Conservation (phyloP, 1,140 invertebrate genomes). For the Ptiloglossa arizonensis region DNA sequence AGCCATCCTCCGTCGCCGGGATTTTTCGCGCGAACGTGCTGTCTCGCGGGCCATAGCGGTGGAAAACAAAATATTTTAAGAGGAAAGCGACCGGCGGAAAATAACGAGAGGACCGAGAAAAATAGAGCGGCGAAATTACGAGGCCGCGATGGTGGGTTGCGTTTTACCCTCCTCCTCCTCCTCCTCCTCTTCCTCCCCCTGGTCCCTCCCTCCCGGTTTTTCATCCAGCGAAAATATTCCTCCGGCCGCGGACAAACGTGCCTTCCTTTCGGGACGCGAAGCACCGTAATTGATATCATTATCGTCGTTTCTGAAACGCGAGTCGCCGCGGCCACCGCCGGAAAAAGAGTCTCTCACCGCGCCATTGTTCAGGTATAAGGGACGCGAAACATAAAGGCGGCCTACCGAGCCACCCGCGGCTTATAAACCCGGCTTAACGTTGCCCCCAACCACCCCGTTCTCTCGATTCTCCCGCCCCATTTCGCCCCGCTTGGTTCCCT, state of each 20-base stretch:
- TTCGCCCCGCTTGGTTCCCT: too few relatives aligned
- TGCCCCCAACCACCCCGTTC: neutral
- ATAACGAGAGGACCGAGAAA: slow-evolving; percentile 9
- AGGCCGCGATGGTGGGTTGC: neutral
- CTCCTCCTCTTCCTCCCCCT: too few relatives aligned
- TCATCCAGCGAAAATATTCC: neutral
- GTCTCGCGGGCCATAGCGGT: slow-evolving; percentile 1
- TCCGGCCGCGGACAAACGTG: neutral
- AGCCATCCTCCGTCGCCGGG: slow-evolving; percentile 11
- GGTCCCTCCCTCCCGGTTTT: neutral
- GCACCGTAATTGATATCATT: slow-evolving; percentile 45
- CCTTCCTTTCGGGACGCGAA: slow-evolving; percentile 4
- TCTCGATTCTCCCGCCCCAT: neutral
- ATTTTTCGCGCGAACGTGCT: slow-evolving; percentile 34
- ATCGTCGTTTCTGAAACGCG: slow-evolving; percentile 30
- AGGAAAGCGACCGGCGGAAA: slow-evolving; percentile 8
- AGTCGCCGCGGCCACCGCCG: slow-evolving; percentile 12
- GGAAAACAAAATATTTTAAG: slow-evolving; percentile 47
- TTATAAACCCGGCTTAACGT: slow-evolving; percentile 69
- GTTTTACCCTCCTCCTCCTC: neutral
- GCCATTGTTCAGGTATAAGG: slow-evolving; percentile 43
- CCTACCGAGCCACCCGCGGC: slow-evolving; percentile 58
- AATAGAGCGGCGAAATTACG: slow-evolving; percentile 35
- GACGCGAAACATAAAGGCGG: slow-evolving; percentile 61
- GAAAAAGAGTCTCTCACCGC: neutral